A percentile compares a stretch with the other conserved stretches of the same genome.
Evolutionary conservation across 1,140 invertebrate genomes (phyloP).

Genomic region (Heliconius himera): DNA sequence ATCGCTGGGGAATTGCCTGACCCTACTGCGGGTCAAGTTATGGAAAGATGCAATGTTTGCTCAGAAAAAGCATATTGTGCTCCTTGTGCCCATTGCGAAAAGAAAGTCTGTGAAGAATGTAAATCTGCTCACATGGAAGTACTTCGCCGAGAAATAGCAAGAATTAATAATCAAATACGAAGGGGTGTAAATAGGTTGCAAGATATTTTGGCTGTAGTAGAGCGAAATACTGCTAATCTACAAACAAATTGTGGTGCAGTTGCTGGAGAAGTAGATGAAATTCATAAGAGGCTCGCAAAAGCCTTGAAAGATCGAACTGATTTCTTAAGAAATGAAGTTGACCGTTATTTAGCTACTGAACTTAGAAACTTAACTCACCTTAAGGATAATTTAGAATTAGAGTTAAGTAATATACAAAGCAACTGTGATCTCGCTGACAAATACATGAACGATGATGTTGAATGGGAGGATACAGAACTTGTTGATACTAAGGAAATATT

Average conservation of each 20-base stretch:
- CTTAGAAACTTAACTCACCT: constrained; percentile 90
- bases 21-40: constrained; percentile 90
- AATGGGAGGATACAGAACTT: constrained; percentile 94
- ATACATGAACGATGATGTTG: constrained; percentile 92
- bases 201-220: constrained; percentile 91
- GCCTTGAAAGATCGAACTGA: constrained; percentile 96
- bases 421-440: constrained; percentile 98
- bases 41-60: constrained; percentile 94
- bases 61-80: constrained; percentile 96
- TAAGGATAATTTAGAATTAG: constrained; percentile 96
- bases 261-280: constrained; percentile 95
- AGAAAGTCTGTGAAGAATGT: constrained; percentile 95
- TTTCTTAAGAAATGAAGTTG: constrained; percentile 92
- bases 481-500: constrained; percentile 98
- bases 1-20: constrained; percentile 95
- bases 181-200: constrained; percentile 92
- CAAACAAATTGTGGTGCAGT: constrained; percentile 93
- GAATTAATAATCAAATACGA: constrained; percentile 96
- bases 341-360: constrained; percentile 92
- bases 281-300: constrained; percentile 93
- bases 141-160: constrained; percentile 94
- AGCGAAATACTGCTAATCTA: constrained; percentile 92
- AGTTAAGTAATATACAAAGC: constrained; percentile 95
- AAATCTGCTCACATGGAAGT: constrained; percentile 98
- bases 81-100: constrained; percentile 96